A percentile compares a stretch with the other conserved stretches of the same genome.
Conservation (phyloP, 2,888 invertebrate species). For the Trichogramma evanescens region DNA sequence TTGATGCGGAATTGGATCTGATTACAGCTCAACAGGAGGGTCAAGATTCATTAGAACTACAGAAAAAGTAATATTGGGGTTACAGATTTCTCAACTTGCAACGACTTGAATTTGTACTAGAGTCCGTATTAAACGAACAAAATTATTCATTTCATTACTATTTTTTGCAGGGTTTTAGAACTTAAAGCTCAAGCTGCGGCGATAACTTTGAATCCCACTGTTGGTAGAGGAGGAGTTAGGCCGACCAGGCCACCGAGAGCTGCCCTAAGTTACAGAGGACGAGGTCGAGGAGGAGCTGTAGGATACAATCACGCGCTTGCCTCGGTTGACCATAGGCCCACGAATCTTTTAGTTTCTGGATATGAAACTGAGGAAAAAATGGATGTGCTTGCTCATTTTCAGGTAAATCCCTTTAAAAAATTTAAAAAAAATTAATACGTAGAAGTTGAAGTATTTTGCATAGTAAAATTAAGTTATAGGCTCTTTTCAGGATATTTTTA, state of each 20-base stretch:
- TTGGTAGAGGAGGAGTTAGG: constrained; percentile 27
- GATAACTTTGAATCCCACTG: constrained; percentile 38
- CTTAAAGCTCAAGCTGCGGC: constrained; percentile 57
- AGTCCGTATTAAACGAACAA: background rate
- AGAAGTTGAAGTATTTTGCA: background rate
- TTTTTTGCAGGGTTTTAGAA: constrained; percentile 54
- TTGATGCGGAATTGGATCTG: constrained; percentile 86
- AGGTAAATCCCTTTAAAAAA: constrained; percentile 51
- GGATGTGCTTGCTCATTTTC: constrained; percentile 73
- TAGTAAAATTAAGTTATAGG: background rate
- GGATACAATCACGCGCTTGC: constrained; percentile 47
- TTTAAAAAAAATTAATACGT: background rate
- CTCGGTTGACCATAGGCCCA: constrained; percentile 79
- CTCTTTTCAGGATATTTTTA: constrained; percentile 4
- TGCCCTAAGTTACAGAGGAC: constrained; percentile 32
- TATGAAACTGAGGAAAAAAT: constrained; percentile 79
- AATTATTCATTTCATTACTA: background rate
- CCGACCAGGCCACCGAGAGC: constrained; percentile 32
- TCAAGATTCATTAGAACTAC: constrained; percentile 75
- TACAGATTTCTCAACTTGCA: no score
- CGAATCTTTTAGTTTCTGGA: constrained; percentile 78
- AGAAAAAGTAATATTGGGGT: constrained; percentile 51
- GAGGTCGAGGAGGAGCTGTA: constrained; percentile 45
- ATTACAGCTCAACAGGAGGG: constrained; percentile 85
- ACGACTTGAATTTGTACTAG: no score